These are phyloP conservation scores for Melanchra persicariae DNA, from an alignment of 2,888 invertebrate species.

Conservation along the genomic window DNA sequence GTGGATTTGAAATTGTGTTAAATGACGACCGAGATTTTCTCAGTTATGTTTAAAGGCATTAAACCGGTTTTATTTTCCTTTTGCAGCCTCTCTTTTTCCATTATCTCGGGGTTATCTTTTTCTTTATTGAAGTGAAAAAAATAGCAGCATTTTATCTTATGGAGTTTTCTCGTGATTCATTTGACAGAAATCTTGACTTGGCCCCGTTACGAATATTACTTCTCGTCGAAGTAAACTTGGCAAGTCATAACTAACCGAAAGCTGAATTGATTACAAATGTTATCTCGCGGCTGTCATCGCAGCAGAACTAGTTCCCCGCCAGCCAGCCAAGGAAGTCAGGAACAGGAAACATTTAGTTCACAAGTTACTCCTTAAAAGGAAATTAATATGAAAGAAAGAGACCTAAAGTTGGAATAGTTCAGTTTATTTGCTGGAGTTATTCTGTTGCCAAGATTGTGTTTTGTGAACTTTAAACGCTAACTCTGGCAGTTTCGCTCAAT, in stretches of 20 bases:
- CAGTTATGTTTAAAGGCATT: constrained; percentile 2
- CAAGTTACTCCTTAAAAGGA: not conserved
- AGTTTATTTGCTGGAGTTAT: constrained; percentile 9
- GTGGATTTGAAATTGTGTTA: constrained; percentile 16
- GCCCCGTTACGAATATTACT: not conserved
- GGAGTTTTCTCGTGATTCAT: not conserved
- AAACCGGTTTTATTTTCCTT: constrained; percentile 19
- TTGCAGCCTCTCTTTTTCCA: not conserved
- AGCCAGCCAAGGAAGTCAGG: constrained; percentile 9
- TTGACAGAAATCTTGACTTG: not conserved
- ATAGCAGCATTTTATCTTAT: not conserved
- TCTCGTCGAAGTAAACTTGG: not conserved
- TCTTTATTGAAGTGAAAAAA: constrained; percentile 12
- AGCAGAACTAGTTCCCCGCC: not conserved
- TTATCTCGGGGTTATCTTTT: constrained; percentile 6
- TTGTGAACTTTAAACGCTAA: not conserved
- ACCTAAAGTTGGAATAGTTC: not conserved
- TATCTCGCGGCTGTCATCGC: not conserved
- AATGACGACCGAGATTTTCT: not conserved
- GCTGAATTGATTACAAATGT: constrained; percentile 11
- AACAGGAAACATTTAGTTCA: not conserved
- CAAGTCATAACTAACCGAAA: constrained; percentile 2
- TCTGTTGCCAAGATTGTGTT: not conserved
- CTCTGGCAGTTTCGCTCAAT: not conserved
- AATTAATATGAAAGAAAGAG: constrained; percentile 19